These are phyloP conservation scores for Acanthurus tractus DNA, from an alignment of 2,797 vertebrate genomes.

Conservation along the genomic window DNA sequence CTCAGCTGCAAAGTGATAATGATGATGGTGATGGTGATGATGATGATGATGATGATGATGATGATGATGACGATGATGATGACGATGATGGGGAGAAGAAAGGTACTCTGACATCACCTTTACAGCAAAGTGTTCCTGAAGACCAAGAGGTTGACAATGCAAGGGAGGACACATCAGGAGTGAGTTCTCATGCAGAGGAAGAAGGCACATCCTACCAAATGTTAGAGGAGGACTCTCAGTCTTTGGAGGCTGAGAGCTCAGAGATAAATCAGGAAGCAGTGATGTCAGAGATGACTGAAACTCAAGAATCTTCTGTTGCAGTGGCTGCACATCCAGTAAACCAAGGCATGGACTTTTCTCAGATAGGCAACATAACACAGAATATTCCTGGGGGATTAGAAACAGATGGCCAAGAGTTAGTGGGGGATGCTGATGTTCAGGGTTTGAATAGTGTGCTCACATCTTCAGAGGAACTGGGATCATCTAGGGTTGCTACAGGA, in stretches of 20 bases:
- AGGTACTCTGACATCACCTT: background rate
- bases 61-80: background rate
- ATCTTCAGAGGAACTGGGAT: slow-evolving; percentile 10
- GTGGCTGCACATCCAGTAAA: background rate
- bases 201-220: background rate
- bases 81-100: background rate
- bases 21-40: background rate
- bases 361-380: background rate
- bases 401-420: background rate
- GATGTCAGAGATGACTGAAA: background rate
- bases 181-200: background rate
- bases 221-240: slow-evolving; percentile 1
- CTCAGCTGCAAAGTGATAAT: background rate
- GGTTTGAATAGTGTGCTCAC: slow-evolving; percentile 4
- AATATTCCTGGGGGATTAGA: slow-evolving; percentile 9
- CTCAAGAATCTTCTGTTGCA: background rate
- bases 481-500: slow-evolving; percentile 26
- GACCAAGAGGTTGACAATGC: background rate
- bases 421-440: background rate
- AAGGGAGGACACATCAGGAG: background rate
- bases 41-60: background rate
- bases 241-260: slow-evolving; percentile 4
- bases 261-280: background rate
- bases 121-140: background rate
- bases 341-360: background rate